Percentiles rank a stretch among this genome's conserved stretches.
Evolutionary conservation across 2,113 vertebrate genomes (phyloP).

Genomic region (Paratilapia polleni): DNA sequence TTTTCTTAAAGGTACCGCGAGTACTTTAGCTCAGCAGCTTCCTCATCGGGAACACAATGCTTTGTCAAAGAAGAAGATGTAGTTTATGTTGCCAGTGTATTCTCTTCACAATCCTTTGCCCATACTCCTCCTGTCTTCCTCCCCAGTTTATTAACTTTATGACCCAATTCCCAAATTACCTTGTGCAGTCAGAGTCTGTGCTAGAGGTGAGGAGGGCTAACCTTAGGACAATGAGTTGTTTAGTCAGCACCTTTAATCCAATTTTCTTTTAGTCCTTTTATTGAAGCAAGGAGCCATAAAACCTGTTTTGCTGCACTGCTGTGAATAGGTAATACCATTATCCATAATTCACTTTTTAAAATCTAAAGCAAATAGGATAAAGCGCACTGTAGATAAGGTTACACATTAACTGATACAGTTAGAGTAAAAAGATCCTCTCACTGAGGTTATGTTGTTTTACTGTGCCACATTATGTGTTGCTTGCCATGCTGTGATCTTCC

Average conservation of each 20-base stretch:
- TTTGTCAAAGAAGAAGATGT: not conserved
- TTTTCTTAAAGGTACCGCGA: constrained; percentile 4
- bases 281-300: constrained; percentile 56
- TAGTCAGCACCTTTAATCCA: constrained; percentile 67
- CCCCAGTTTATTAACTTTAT: constrained; percentile 56
- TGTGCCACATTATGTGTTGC: constrained; percentile 57
- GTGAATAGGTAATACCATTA: constrained; percentile 54
- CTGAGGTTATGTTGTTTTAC: constrained; percentile 33
- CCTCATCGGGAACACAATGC: not conserved
- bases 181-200: constrained; percentile 21
- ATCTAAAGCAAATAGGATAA: constrained; percentile 30
- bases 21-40: not conserved
- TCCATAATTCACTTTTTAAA: constrained; percentile 55
- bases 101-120: not conserved
- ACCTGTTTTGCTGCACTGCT: constrained; percentile 39
- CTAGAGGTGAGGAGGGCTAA: constrained; percentile 53
- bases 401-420: constrained; percentile 45
- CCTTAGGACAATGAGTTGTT: constrained; percentile 52
- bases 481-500: constrained; percentile 46
- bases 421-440: constrained; percentile 29
- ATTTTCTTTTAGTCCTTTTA: constrained; percentile 58
- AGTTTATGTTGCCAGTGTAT: not conserved
- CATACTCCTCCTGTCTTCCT: constrained; percentile 7
- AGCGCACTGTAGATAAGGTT: constrained; percentile 35
- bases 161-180: constrained; percentile 51